These are phyloP conservation scores for Drosophila nannoptera DNA, from an alignment of 1,140 invertebrate genomes.

Conservation along the genomic window DNA sequence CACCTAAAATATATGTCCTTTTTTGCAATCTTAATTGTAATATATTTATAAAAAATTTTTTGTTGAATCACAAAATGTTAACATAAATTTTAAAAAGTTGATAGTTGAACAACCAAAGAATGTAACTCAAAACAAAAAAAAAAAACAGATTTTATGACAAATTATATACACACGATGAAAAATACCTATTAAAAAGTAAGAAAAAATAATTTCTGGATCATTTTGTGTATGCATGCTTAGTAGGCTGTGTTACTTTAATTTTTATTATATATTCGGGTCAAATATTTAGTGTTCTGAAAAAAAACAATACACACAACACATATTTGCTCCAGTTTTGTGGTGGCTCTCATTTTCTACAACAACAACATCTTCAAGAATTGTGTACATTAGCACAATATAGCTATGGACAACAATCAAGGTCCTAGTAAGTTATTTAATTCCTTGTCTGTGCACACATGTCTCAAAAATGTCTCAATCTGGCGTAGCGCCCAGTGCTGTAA, in stretches of 20 bases:
- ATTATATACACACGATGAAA: slow-evolving; percentile 60
- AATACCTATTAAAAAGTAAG: slow-evolving; percentile 60
- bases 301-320: slow-evolving; percentile 6
- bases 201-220: slow-evolving; percentile 18
- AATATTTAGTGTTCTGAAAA: slow-evolving; percentile 14
- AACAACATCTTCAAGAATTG: slow-evolving; percentile 13
- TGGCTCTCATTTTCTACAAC: slow-evolving; percentile 11
- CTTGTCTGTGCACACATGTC: too few relatives aligned
- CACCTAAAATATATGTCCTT: slow-evolving; percentile 28
- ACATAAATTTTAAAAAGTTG: slow-evolving; percentile 61
- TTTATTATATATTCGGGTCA: neutral
- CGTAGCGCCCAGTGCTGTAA: slow-evolving; percentile 36
- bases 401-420: slow-evolving; percentile 54
- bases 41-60: slow-evolving; percentile 58
- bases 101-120: slow-evolving; percentile 46
- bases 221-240: slow-evolving; percentile 8
- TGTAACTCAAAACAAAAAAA: slow-evolving; percentile 52
- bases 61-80: slow-evolving; percentile 65
- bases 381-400: slow-evolving; percentile 2
- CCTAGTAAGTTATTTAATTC: slow-evolving; percentile 34
- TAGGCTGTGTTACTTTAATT: slow-evolving; percentile 16
- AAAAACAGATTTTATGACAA: slow-evolving; percentile 61
- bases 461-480: neutral
- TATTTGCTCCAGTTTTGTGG: slow-evolving; percentile 25
- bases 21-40: slow-evolving; percentile 61